Conservation (phyloP, 2,888 invertebrate species). For the Chymomyza caudatula region DNA sequence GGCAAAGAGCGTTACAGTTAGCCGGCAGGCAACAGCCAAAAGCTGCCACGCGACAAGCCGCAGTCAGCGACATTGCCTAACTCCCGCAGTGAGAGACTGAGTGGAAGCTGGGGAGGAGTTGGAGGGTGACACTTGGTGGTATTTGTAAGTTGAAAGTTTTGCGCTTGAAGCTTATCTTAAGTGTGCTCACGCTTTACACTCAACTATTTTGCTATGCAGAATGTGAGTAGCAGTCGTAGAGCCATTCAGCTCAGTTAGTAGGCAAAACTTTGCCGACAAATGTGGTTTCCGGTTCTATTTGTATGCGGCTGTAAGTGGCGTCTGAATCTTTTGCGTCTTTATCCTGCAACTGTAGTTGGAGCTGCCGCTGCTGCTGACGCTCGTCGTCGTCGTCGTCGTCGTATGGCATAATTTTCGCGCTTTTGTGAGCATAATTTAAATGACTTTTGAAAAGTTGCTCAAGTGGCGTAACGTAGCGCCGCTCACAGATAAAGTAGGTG, state of each 20-base stretch:
- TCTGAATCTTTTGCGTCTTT: conserved; percentile 46
- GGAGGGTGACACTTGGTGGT: conserved; percentile 15
- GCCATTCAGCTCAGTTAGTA: conserved; percentile 16
- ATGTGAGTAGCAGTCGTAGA: neutral
- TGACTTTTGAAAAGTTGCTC: conserved; percentile 69
- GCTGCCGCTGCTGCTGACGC: neutral
- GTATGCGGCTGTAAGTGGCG: conserved; percentile 61
- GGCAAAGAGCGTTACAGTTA: neutral
- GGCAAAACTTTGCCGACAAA: conserved; percentile 63
- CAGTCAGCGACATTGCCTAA: neutral
- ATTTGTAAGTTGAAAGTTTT: conserved; percentile 70
- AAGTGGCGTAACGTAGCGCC: conserved; percentile 46
- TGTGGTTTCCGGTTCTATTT: conserved; percentile 52
- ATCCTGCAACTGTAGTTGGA: neutral
- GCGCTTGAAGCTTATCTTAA: conserved; percentile 67
- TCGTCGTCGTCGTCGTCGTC: no score
- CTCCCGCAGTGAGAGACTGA: neutral
- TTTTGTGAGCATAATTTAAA: conserved; percentile 70
- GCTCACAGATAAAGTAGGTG: conserved; percentile 45
- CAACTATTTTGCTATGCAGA: conserved; percentile 50
- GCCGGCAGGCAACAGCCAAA: neutral
- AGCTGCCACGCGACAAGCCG: conserved; percentile 5
- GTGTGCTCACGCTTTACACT: conserved; percentile 67
- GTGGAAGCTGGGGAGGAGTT: no score
- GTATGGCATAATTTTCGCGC: conserved; percentile 66